phyloP scores from a whole-genome alignment of 2,113 vertebrate species.

The Alaudala cheleensis region DNA sequence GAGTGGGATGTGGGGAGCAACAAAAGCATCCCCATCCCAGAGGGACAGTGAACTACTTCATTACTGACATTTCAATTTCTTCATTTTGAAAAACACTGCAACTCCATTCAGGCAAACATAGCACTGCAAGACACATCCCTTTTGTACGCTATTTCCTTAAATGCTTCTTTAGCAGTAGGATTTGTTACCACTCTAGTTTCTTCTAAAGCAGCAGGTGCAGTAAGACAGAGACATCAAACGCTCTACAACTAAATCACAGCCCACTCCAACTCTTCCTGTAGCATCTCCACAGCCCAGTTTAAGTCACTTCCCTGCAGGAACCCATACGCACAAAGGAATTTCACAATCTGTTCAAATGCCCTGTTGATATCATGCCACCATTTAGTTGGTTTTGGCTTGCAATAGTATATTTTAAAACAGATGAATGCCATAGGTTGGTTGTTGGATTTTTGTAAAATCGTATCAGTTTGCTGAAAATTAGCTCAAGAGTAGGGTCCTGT shows the following conservation, averaged over 20 bases:
- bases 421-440: not conserved
- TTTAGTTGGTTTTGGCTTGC: not conserved
- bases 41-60: not conserved
- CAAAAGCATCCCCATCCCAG: not conserved
- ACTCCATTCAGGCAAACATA: not conserved
- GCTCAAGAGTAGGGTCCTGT: not conserved
- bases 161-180: not conserved
- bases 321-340: not conserved
- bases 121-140: accelerated
- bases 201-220: not conserved
- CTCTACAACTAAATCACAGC: not conserved
- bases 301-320: not conserved
- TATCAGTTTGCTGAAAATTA: not conserved
- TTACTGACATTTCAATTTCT: not conserved
- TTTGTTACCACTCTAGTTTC: not conserved
- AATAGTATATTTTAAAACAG: not conserved
- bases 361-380: not conserved
- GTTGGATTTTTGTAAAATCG: not conserved
- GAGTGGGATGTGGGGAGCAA: not conserved
- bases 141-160: not conserved
- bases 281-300: not conserved
- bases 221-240: not conserved
- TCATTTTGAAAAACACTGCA: not conserved
- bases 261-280: not conserved
- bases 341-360: not conserved